A percentile compares a stretch with the other conserved stretches of the same genome.
Conservation (phyloP, 2,888 invertebrate species). For the Stegophylla sp. region DNA sequence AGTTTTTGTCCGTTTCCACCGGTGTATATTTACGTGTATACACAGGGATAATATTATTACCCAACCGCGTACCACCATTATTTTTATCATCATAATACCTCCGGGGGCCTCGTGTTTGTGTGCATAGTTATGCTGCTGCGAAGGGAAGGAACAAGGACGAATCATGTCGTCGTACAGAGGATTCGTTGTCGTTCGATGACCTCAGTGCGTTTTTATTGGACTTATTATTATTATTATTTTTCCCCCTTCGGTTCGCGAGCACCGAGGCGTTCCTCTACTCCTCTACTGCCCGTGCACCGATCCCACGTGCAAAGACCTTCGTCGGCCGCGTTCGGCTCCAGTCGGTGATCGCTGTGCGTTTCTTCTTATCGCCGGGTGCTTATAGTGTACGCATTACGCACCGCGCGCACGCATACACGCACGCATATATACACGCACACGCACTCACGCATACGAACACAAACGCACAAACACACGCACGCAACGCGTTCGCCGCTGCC, state of each 20-base stretch:
- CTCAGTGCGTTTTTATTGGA: constrained; percentile 48
- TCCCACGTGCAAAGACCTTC: constrained; percentile 1
- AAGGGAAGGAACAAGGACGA: constrained; percentile 28
- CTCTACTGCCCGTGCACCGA: not conserved
- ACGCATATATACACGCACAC: not conserved
- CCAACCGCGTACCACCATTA: not conserved
- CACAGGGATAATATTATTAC: not conserved
- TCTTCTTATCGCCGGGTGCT: constrained; percentile 43
- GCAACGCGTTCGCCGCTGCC: not conserved
- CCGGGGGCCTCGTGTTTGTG: not conserved
- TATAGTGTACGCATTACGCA: constrained; percentile 21
- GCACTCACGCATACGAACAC: not conserved
- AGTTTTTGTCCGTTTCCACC: no score
- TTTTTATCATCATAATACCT: not conserved
- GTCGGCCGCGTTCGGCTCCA: constrained; percentile 49
- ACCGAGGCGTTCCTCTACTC: not conserved
- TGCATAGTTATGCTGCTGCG: not conserved
- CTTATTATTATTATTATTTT: not conserved
- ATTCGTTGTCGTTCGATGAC: constrained; percentile 43
- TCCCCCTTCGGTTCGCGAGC: constrained; percentile 22
- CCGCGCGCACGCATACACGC: not conserved
- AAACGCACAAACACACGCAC: constrained; percentile 24
- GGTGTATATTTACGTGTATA: no score
- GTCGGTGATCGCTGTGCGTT: constrained; percentile 24
- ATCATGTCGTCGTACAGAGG: not conserved